Conservation (phyloP, 2,113 vertebrate species). For the Alectura lathami region DNA sequence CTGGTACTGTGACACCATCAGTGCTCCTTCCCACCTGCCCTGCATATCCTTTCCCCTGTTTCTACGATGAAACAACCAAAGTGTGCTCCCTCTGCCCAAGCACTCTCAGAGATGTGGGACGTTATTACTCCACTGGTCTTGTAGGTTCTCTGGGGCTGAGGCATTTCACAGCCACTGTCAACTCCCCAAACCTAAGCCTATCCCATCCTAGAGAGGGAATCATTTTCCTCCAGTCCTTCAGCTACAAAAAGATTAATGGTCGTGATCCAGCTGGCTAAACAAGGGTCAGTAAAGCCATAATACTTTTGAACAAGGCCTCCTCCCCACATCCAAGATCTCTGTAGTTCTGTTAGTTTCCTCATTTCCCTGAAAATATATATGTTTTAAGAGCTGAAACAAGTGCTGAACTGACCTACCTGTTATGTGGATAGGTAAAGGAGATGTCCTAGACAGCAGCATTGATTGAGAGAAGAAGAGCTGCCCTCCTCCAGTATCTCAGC, state of each 20-base stretch:
- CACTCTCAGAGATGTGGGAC: not conserved
- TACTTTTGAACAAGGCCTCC: not conserved
- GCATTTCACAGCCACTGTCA: not conserved
- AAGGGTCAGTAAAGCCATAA: not conserved
- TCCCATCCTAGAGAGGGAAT: not conserved
- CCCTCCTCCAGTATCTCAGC: not conserved
- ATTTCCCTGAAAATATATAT: not conserved
- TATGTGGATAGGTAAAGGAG: not conserved
- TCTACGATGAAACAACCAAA: not conserved
- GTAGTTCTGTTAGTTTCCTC: not conserved
- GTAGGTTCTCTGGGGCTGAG: not conserved
- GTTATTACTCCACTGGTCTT: not conserved
- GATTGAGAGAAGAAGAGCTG: not conserved
- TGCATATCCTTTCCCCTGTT: not conserved
- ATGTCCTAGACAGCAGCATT: not conserved
- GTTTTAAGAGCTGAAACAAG: not conserved
- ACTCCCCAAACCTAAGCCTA: not conserved
- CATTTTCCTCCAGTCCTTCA: not conserved
- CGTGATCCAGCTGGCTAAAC: not conserved
- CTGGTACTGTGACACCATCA: not conserved
- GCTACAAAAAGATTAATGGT: not conserved
- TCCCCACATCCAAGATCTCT: not conserved
- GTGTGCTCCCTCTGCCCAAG: not conserved
- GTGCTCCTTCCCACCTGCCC: not conserved
- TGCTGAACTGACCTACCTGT: not conserved